Percentiles rank a stretch among this genome's conserved stretches.
These are phyloP conservation scores for Phyllostomus discolor DNA, from an alignment of 2,113 vertebrate species.

Conservation along the genomic window DNA sequence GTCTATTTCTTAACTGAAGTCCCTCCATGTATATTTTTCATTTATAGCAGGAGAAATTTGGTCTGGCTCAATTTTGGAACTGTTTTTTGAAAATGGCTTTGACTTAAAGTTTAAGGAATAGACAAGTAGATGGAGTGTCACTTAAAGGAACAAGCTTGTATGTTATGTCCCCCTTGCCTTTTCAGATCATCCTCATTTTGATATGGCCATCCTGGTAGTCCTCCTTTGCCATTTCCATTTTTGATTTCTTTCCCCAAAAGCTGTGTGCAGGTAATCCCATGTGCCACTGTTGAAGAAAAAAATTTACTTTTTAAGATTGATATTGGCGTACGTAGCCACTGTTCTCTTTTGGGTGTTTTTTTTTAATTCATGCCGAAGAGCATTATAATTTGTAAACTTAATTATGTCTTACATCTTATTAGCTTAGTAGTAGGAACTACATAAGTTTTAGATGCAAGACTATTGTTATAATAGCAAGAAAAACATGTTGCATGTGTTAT, in stretches of 20 bases:
- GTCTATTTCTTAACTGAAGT: slow-evolving; percentile 84
- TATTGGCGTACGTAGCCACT: slow-evolving; percentile 84
- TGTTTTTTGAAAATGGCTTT: slow-evolving; percentile 62
- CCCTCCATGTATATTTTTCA: slow-evolving; percentile 83
- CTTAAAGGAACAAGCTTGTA: slow-evolving; percentile 10
- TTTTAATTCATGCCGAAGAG: slow-evolving; percentile 82
- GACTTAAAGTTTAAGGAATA: slow-evolving; percentile 74
- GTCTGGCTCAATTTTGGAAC: slow-evolving; percentile 72
- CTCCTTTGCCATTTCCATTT: slow-evolving; percentile 68
- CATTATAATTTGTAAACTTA: slow-evolving; percentile 84
- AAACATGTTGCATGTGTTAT: slow-evolving; percentile 81
- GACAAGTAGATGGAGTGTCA: slow-evolving; percentile 38
- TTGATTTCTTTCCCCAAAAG: slow-evolving; percentile 72
- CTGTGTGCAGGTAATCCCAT: slow-evolving; percentile 80
- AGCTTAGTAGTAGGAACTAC: slow-evolving; percentile 79
- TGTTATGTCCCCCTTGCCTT: slow-evolving; percentile 49
- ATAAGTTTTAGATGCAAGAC: slow-evolving; percentile 81
- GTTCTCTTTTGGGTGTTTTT: slow-evolving; percentile 80
- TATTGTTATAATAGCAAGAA: slow-evolving; percentile 78
- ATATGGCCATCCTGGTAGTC: slow-evolving; percentile 54
- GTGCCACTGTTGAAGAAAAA: slow-evolving; percentile 80
- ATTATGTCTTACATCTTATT: slow-evolving; percentile 80
- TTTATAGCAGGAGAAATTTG: slow-evolving; percentile 77
- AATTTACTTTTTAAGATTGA: slow-evolving; percentile 80
- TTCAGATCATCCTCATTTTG: slow-evolving; percentile 61